These are phyloP conservation scores for Lathronympha strigana DNA, from an alignment of 2,888 invertebrate species.

Conservation along the genomic window DNA sequence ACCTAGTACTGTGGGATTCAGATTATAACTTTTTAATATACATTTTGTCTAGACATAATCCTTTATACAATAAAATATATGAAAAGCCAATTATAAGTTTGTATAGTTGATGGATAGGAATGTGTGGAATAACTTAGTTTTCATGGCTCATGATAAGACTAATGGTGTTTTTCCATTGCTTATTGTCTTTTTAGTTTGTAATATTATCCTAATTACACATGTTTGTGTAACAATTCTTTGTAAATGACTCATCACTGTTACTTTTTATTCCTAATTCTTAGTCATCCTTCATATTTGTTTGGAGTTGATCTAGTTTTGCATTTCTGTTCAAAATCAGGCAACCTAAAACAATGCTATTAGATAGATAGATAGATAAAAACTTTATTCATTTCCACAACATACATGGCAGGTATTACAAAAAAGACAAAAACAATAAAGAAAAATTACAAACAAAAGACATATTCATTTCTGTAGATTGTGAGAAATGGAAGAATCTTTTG, in stretches of 20 bases:
- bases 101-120: neutral
- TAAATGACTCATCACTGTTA: neutral
- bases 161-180: neutral
- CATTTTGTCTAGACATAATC: neutral
- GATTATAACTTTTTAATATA: neutral
- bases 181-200: neutral
- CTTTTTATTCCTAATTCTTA: neutral
- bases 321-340: too few species aligned
- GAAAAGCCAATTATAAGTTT: slow-evolving; percentile 9
- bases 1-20: neutral
- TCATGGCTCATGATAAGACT: neutral
- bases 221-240: neutral
- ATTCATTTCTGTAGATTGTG: too few species aligned
- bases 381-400: too few species aligned
- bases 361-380: too few species aligned
- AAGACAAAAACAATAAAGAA: too few species aligned
- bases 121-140: slow-evolving; percentile 1
- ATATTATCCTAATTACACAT: neutral
- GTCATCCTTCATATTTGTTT: neutral
- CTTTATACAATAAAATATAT: neutral
- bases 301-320: neutral
- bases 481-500: too few species aligned
- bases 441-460: too few species aligned
- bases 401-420: too few species aligned
- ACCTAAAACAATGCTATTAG: too few species aligned